Evolutionary conservation across 2,113 vertebrate genomes (phyloP).

Genomic region (Tachysurus vachellii): DNA sequence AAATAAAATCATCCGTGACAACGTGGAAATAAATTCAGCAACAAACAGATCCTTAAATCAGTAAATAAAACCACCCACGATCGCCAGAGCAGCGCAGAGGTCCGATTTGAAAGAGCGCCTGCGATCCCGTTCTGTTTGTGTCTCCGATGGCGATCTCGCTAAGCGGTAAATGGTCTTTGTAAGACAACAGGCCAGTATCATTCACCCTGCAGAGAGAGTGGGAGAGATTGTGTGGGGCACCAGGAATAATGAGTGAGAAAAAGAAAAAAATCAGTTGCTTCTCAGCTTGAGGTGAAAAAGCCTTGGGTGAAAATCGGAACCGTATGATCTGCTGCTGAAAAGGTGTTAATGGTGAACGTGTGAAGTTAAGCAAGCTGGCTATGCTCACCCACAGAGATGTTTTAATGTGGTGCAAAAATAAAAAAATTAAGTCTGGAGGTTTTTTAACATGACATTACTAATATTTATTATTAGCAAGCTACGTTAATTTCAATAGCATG

Average conservation of each 20-base stretch:
- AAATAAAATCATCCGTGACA: neutral
- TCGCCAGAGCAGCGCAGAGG: slow-evolving; percentile 95
- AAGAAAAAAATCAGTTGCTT: slow-evolving; percentile 4
- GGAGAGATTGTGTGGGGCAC: neutral
- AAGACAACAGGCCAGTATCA: slow-evolving; percentile 89
- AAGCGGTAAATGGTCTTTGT: slow-evolving; percentile 96
- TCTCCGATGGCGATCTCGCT: slow-evolving; percentile 93
- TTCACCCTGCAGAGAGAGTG: slow-evolving; percentile 79
- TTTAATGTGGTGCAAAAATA: neutral
- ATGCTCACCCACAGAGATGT: neutral
- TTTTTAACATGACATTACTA: neutral
- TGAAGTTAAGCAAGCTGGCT: slow-evolving; percentile 6
- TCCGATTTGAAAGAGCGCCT: slow-evolving; percentile 89
- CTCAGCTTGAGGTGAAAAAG: neutral
- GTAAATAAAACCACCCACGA: slow-evolving; percentile 84
- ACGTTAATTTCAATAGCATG: neutral
- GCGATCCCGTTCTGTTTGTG: slow-evolving; percentile 89
- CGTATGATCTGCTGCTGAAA: slow-evolving; percentile 34
- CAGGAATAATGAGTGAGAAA: slow-evolving; percentile 32
- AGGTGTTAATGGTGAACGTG: slow-evolving; percentile 12
- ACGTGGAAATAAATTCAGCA: slow-evolving; percentile 50
- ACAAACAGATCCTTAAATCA: slow-evolving; percentile 26
- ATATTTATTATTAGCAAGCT: neutral
- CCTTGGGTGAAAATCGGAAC: slow-evolving; percentile 2
- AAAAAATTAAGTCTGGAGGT: neutral